These are phyloP conservation scores for Phylloscopus trochiloides DNA, from an alignment of 2,113 vertebrate genomes.

Conservation along the genomic window DNA sequence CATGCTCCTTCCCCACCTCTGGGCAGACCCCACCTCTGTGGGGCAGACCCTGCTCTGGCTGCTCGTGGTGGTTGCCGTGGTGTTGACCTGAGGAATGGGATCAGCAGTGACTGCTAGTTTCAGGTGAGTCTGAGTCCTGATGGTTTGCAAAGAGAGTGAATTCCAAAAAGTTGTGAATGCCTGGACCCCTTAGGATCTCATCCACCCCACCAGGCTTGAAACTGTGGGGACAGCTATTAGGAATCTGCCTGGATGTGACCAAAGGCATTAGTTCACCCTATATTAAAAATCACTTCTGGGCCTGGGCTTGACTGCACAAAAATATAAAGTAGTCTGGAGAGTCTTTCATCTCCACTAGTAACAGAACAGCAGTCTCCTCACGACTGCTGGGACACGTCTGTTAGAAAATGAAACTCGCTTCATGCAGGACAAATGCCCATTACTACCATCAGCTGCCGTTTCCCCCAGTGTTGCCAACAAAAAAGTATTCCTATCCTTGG, in stretches of 20 bases:
- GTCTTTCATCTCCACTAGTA: background rate
- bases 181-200: background rate
- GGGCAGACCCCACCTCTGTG: background rate
- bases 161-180: background rate
- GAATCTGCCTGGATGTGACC: background rate
- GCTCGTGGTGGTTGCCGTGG: background rate
- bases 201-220: background rate
- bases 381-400: background rate
- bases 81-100: background rate
- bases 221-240: background rate
- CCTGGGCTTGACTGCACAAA: background rate
- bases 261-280: background rate
- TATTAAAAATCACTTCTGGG: constrained; percentile 8
- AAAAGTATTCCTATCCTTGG: background rate
- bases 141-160: background rate
- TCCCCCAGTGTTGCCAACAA: background rate
- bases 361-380: background rate
- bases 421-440: constrained; percentile 34
- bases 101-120: background rate
- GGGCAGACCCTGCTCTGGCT: background rate
- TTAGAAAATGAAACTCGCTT: background rate
- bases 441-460: background rate
- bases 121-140: background rate
- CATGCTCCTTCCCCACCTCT: background rate
- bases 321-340: background rate